These are phyloP conservation scores for Microctonus brassicae DNA, from an alignment of 2,888 invertebrate species.

Conservation along the genomic window DNA sequence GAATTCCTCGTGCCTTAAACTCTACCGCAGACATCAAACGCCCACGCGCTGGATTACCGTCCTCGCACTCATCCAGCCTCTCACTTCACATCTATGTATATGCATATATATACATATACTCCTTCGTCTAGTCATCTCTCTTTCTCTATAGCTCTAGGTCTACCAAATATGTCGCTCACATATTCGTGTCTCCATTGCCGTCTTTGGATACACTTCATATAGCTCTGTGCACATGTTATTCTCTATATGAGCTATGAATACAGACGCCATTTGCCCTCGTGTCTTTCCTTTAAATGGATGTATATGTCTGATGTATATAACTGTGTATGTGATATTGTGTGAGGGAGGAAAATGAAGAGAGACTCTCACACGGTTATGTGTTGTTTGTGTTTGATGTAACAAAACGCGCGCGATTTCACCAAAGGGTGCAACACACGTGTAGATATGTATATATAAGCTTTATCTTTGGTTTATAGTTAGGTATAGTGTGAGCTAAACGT, in stretches of 20 bases:
- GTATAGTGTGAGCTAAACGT: too few species aligned
- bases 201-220: slow-evolving; percentile 19
- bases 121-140: too few species aligned
- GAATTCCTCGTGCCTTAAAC: slow-evolving; percentile 35
- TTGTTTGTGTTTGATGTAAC: slow-evolving; percentile 50
- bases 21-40: slow-evolving; percentile 58
- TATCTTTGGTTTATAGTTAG: too few species aligned
- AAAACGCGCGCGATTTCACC: slow-evolving; percentile 32
- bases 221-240: slow-evolving; percentile 55
- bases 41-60: slow-evolving; percentile 55
- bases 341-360: neutral
- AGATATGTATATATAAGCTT: slow-evolving; percentile 10
- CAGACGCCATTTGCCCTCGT: slow-evolving; percentile 46
- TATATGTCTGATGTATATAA: too few species aligned
- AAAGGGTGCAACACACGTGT: slow-evolving; percentile 12
- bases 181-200: neutral
- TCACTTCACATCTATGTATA: too few species aligned
- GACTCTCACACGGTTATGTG: neutral
- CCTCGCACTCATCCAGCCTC: slow-evolving; percentile 34
- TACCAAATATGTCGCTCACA: neutral
- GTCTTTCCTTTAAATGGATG: slow-evolving; percentile 17
- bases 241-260: slow-evolving; percentile 53
- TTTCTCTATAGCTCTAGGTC: too few species aligned
- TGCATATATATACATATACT: neutral
- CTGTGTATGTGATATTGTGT: neutral